Base-by-base conservation (phyloP, 2,888 invertebrate genomes). In the Operophtera brumata region DNA sequence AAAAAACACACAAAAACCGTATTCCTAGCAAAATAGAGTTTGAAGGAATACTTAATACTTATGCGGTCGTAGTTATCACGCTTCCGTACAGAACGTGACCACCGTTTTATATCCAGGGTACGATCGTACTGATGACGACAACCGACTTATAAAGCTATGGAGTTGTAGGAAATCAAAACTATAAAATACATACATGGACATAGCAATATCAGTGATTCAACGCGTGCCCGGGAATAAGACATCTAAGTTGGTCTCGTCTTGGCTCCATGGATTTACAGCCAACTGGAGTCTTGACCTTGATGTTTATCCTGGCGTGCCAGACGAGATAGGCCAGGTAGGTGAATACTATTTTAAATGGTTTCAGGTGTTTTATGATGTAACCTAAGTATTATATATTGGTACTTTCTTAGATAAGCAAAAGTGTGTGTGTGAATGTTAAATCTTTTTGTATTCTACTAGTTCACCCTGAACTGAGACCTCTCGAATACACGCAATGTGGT, bases 161-260 rank as follows among this genome's bases (percentile, higher is more conserved):
- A 51, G 40, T 47, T 40, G 42, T 41, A 36, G 4, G 14, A 49
- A 32, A 50, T 20, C 2, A 20, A 20, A 20, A 20, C 20, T 20
- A 20, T 20, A 20, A 20, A 20, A 20, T 62, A 76, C 76, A 45
- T 67, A 75, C 76, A 75, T 61, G 47, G 75, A 75, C 76, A 75
- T 64, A 7, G 40, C 48, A 47, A 47, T 52, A 40, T 30, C 11
- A 57, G 39, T 37, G 35, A 37, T 40, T 47, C 51, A 49, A 54
- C 47, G 10, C 47, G 10, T 50, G 35, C n/a, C 14, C 26, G 25
- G 13, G 14, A 46, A 51, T 20, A 43, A 36, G 35, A 40, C 44
- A 48, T 49, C 40, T 20, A 6, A 46, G 12, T 28, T 11, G 11
- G 20, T 7, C 4, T 8, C n/a, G 12, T 34, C 57, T 20, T 50